A percentile compares a stretch with the other conserved stretches of the same genome.
These are phyloP conservation scores for Doris montereyensis DNA, from an alignment of 2,888 invertebrate species.

Conservation along the genomic window DNA sequence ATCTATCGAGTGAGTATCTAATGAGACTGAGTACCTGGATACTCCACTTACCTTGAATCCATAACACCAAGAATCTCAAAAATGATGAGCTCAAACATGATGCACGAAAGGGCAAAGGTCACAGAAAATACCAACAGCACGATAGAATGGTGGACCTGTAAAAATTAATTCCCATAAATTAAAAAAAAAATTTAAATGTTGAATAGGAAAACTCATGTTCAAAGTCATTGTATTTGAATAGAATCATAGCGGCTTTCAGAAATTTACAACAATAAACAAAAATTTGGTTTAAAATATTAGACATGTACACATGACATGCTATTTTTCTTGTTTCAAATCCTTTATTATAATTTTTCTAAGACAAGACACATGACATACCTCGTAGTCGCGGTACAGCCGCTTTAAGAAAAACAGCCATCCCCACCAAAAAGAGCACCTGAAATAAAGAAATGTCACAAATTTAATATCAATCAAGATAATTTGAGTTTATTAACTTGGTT, in stretches of 20 bases:
- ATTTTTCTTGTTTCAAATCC: too few species aligned
- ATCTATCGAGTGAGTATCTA: too few species aligned
- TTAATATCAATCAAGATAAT: not conserved
- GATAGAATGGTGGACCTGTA: slow-evolving; percentile 89
- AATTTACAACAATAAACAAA: too few species aligned
- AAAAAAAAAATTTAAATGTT: not conserved
- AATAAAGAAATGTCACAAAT: slow-evolving; percentile 50
- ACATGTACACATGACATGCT: too few species aligned
- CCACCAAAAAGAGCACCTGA: slow-evolving; percentile 94
- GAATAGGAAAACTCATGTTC: not conserved
- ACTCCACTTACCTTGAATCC: slow-evolving; percentile 83
- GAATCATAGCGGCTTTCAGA: too few species aligned
- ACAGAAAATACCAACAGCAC: slow-evolving; percentile 96
- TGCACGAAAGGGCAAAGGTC: slow-evolving; percentile 96
- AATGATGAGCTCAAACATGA: slow-evolving; percentile 99
- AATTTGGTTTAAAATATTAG: too few species aligned
- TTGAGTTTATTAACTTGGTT: too few species aligned
- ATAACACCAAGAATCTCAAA: slow-evolving; percentile 97
- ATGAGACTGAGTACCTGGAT: too few species aligned
- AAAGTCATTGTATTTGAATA: not conserved
- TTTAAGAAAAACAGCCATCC: slow-evolving; percentile 99
- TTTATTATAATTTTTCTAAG: too few species aligned
- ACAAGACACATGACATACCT: slow-evolving; percentile 75
- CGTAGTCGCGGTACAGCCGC: slow-evolving; percentile 96
- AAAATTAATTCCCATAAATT: too few species aligned